A percentile compares a stretch with the other conserved stretches of the same genome.
Evolutionary conservation across 2,888 invertebrate genomes (phyloP).

Genomic region (Andrena haemorrhoa): DNA sequence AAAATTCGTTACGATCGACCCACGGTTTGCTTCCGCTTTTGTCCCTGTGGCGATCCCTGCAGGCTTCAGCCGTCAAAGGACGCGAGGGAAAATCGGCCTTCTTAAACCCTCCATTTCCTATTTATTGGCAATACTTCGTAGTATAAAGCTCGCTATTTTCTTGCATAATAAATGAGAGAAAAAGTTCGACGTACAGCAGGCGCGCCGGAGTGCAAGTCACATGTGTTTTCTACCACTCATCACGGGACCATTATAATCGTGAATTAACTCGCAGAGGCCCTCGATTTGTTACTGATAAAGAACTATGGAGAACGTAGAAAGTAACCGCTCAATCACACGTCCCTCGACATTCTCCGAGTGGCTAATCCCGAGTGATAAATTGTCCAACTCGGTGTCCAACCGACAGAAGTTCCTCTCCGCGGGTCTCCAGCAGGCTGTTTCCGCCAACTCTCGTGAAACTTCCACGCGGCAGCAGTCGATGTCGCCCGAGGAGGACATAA

Average conservation of each 20-base stretch:
- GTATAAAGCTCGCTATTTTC: too few relatives aligned
- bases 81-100: constrained; percentile 19
- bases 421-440: neutral
- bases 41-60: constrained; percentile 30
- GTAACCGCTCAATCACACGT: neutral
- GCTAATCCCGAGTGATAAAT: neutral
- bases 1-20: constrained; percentile 75
- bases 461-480: constrained; percentile 13
- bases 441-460: neutral
- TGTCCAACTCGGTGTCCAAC: neutral
- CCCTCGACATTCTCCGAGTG: neutral
- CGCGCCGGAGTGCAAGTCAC: too few relatives aligned
- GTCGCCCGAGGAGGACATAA: neutral
- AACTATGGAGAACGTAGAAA: too few relatives aligned
- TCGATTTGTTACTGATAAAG: too few relatives aligned
- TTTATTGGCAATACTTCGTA: neutral
- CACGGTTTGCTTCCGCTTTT: constrained; percentile 63
- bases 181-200: too few relatives aligned
- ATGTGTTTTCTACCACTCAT: too few relatives aligned
- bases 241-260: too few relatives aligned
- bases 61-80: constrained; percentile 45
- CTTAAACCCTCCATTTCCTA: constrained; percentile 23
- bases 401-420: constrained; percentile 1
- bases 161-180: too few relatives aligned
- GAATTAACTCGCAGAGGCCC: too few relatives aligned